These are phyloP conservation scores for Dissostichus mawsoni DNA, from an alignment of 2,113 vertebrate genomes.

Conservation along the genomic window DNA sequence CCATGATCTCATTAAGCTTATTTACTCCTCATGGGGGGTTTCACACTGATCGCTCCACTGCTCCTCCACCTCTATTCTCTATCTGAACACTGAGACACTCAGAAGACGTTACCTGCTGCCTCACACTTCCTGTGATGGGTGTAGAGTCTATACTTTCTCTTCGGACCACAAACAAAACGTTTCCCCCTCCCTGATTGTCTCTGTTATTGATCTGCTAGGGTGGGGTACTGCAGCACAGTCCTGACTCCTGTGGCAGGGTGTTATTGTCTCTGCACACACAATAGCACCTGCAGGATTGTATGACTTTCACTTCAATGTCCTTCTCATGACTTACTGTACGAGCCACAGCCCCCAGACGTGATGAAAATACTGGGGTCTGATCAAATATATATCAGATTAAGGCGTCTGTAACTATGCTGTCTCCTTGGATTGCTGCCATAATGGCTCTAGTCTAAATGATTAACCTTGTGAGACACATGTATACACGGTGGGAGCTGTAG, in stretches of 20 bases:
- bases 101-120: conserved; percentile 15
- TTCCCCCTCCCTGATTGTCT: conserved; percentile 7
- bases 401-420: not conserved
- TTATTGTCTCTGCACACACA: conserved; percentile 31
- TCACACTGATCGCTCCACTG: not conserved
- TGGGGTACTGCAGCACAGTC: conserved; percentile 54
- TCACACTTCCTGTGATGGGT: conserved; percentile 28
- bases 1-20: not conserved
- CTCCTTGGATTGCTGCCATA: conserved; percentile 33
- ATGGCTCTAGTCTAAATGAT: not conserved
- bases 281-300: not conserved
- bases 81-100: not conserved
- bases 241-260: conserved; percentile 18
- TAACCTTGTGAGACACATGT: conserved; percentile 14
- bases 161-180: not conserved
- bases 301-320: not conserved
- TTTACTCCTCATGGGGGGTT: not conserved
- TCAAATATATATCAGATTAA: not conserved
- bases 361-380: not conserved
- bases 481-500: conserved; percentile 1
- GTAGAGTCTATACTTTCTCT: conserved; percentile 32
- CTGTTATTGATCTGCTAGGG: conserved; percentile 56
- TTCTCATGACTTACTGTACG: conserved; percentile 4
- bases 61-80: conserved; percentile 1
- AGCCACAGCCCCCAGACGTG: not conserved